phyloP scores from a whole-genome alignment of 1,140 invertebrate genomes.

The Neotoxoptera formosana region DNA sequence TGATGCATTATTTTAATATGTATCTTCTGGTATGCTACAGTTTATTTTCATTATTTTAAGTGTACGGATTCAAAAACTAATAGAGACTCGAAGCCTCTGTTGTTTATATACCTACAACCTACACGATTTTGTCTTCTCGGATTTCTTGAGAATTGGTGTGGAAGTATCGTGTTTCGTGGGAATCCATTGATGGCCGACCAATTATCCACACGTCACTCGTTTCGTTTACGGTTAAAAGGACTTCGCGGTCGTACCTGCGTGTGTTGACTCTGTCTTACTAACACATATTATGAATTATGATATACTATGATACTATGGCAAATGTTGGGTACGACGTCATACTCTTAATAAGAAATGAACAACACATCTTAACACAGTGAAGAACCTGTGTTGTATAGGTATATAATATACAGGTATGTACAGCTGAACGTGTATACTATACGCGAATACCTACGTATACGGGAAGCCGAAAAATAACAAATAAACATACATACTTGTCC shows the following conservation, averaged over 20 bases:
- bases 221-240: conserved; percentile 17
- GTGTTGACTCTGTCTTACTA: not conserved
- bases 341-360: not conserved
- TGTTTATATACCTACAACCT: not conserved
- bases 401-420: not conserved
- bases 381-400: not conserved
- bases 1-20: not conserved
- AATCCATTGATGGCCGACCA: conserved; percentile 15
- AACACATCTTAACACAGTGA: not conserved
- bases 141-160: conserved; percentile 34
- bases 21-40: not conserved
- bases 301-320: not conserved
- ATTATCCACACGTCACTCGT: conserved; percentile 42
- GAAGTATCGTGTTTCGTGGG: conserved; percentile 36
- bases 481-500: not conserved
- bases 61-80: conserved; percentile 1
- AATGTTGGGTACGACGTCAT: not conserved
- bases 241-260: not conserved
- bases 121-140: conserved; percentile 23
- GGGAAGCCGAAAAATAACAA: not conserved
- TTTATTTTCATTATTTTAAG: not conserved
- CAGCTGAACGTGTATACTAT: not conserved
- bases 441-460: not conserved
- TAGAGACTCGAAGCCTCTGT: conserved; percentile 30
- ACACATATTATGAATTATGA: not conserved